Conservation (phyloP, 2,113 vertebrate species). For the Sceloporus undulatus region DNA sequence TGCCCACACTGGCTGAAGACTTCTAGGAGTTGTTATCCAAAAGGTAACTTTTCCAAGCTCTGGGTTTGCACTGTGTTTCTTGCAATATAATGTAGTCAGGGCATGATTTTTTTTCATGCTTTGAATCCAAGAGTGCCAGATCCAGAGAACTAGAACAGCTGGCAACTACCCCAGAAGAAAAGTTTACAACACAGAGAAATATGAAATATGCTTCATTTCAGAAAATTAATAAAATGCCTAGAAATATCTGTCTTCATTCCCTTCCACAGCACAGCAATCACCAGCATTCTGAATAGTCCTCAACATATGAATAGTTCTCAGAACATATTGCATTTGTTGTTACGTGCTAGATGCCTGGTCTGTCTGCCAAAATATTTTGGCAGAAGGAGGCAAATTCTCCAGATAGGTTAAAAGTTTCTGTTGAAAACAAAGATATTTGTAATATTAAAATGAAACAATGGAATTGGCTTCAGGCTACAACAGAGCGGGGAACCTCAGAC, state of each 20-base stretch:
- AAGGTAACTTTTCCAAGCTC: too few species aligned
- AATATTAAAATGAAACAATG: constrained; percentile 45
- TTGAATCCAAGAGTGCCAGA: neutral
- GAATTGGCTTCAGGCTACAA: too few species aligned
- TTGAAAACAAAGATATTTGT: constrained; percentile 39
- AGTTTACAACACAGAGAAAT: neutral
- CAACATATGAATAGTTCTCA: constrained; percentile 57
- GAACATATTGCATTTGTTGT: constrained; percentile 56
- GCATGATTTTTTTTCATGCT: too few species aligned
- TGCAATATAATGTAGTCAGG: too few species aligned
- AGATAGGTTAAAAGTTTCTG: constrained; percentile 51
- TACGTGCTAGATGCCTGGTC: constrained; percentile 48
- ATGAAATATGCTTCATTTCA: constrained; percentile 1
- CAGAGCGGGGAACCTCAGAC: too few species aligned
- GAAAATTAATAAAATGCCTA: constrained; percentile 42
- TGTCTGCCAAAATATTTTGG: constrained; percentile 63
- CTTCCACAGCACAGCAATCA: constrained; percentile 25
- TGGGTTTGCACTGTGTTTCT: too few species aligned
- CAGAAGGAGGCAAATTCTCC: constrained; percentile 33
- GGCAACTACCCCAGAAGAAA: constrained; percentile 5
- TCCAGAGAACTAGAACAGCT: neutral
- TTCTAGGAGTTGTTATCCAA: too few species aligned
- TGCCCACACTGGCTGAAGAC: too few species aligned
- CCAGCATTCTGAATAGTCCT: constrained; percentile 25
- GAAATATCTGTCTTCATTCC: constrained; percentile 49